Evolutionary conservation across 1,140 invertebrate species (phyloP).

Genomic region (Lordiphosa stackelbergi): DNA sequence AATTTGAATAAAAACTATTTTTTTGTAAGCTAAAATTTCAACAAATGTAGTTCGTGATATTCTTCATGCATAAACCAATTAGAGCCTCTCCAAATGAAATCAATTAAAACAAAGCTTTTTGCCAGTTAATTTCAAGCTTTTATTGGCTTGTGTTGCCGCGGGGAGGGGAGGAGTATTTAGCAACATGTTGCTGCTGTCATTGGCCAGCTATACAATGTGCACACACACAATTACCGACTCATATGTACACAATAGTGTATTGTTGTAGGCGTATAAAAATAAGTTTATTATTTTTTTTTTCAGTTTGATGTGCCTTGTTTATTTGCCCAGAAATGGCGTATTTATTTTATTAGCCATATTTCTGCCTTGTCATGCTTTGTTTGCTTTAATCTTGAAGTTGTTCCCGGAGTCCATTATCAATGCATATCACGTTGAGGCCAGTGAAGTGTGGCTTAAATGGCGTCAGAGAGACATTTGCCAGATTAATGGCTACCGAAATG

Average conservation of each 20-base stretch:
- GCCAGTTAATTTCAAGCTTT: too few species aligned
- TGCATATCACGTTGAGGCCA: slow-evolving; percentile 68
- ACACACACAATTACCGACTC: slow-evolving; percentile 36
- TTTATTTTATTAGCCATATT: slow-evolving; percentile 75
- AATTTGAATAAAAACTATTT: too few species aligned
- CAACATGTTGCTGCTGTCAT: too few species aligned
- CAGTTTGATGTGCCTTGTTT: slow-evolving; percentile 12
- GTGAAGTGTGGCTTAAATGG: slow-evolving; percentile 72
- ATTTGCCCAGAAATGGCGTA: slow-evolving; percentile 51
- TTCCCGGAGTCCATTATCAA: slow-evolving; percentile 56
- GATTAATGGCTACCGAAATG: slow-evolving; percentile 66
- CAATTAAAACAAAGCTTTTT: too few species aligned
- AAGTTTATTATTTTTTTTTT: too few species aligned
- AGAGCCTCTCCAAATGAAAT: not conserved
- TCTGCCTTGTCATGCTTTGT: slow-evolving; percentile 69
- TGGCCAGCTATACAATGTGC: slow-evolving; percentile 15
- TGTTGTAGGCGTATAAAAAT: too few species aligned
- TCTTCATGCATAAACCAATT: slow-evolving; percentile 8
- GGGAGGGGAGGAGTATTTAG: too few species aligned
- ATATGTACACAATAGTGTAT: too few species aligned
- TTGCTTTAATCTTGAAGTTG: slow-evolving; percentile 43
- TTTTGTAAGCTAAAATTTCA: too few species aligned
- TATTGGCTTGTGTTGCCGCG: too few species aligned
- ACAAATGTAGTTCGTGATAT: too few species aligned
- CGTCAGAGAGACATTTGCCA: slow-evolving; percentile 64